phyloP scores from a whole-genome alignment of 2,797 vertebrate genomes.

The Halcyon chelicuti region DNA sequence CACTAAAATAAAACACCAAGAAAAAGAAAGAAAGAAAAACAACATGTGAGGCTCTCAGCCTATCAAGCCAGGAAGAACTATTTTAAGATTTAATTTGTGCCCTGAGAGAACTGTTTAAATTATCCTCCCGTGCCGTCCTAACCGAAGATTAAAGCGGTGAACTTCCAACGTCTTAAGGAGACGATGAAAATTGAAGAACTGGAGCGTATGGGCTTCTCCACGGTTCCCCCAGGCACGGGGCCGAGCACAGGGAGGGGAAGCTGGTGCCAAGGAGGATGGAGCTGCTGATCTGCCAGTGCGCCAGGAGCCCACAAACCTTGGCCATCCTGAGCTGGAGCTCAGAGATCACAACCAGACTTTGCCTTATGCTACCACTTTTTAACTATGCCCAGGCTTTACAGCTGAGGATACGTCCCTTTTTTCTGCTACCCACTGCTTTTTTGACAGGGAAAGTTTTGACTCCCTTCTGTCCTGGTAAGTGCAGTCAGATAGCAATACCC shows the following conservation, averaged over 20 bases:
- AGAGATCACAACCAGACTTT: not conserved
- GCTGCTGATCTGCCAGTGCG: not conserved
- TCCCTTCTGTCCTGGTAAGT: not conserved
- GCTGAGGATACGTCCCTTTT: not conserved
- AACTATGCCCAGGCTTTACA: not conserved
- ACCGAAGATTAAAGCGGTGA: slow-evolving; percentile 55
- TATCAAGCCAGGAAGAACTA: slow-evolving; percentile 43
- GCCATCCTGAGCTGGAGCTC: not conserved
- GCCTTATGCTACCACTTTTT: not conserved
- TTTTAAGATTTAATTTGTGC: slow-evolving; percentile 54
- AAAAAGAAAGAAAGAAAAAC: not conserved
- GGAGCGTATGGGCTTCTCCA: not conserved
- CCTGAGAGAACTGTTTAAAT: slow-evolving; percentile 69
- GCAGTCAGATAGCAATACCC: not conserved
- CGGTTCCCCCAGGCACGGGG: not conserved
- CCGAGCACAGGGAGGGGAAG: not conserved
- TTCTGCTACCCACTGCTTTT: not conserved
- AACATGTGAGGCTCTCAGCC: not conserved
- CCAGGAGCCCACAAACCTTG: not conserved
- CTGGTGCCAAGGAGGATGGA: not conserved
- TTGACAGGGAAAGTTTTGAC: slow-evolving; percentile 38
- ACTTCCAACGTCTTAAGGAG: slow-evolving; percentile 12
- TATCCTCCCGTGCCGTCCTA: slow-evolving; percentile 41
- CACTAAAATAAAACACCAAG: not conserved
- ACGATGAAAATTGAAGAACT: not conserved